Conservation (phyloP, 2,797 vertebrate species). For the Trachops cirrhosus region DNA sequence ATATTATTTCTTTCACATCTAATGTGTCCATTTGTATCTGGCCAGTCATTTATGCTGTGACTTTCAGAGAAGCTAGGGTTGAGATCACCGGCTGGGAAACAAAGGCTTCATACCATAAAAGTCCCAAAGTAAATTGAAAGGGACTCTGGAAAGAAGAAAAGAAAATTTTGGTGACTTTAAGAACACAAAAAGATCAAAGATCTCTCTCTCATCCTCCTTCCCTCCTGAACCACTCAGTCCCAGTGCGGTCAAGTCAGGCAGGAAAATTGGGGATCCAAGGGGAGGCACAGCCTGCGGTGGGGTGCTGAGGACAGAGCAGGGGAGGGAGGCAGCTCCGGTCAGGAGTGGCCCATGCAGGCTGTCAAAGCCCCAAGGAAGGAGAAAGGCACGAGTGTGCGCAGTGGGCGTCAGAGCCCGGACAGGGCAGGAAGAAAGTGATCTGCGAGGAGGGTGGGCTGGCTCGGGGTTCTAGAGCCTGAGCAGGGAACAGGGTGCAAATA, state of each 20-base stretch:
- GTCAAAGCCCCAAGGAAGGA: background rate
- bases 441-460: accelerated
- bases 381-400: background rate
- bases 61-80: background rate
- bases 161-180: background rate
- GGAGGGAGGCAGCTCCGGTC: background rate
- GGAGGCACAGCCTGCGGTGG: background rate
- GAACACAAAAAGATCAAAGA: background rate
- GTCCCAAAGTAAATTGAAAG: background rate
- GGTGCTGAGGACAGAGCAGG: no score
- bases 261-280: background rate
- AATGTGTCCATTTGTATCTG: background rate
- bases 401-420: background rate
- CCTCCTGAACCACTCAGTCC: background rate
- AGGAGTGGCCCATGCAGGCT: background rate
- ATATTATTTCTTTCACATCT: background rate
- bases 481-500: no score
- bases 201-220: background rate
- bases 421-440: background rate
- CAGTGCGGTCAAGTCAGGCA: background rate
- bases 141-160: background rate
- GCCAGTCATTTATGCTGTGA: background rate
- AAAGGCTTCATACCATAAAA: background rate
- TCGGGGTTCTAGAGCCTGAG: background rate
- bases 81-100: background rate